Evolutionary conservation across 2,113 vertebrate genomes (phyloP), one percentile per base, ranked within the genome.

Genomic region (Gopherus flavomarginatus): DNA sequence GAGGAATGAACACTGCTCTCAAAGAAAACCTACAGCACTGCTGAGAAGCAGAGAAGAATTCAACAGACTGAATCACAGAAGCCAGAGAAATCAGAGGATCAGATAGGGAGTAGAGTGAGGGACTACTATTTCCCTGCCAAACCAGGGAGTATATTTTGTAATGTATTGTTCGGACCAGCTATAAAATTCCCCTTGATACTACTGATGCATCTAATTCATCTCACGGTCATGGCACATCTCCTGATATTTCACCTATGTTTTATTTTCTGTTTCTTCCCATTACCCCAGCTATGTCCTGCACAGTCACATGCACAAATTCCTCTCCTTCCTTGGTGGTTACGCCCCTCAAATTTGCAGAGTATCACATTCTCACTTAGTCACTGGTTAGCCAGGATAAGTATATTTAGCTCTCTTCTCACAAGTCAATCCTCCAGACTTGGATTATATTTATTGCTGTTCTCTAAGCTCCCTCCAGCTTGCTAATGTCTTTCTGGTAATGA

Each of bases 401-500:
- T 90, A 53, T 83, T 91, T 22, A 50, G 86, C 24, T 77, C 21
- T 89, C 89, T 94, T 82, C 85, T 87, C 27, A 21, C 87, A 26
- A 95, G 42, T 93, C 88, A 93, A 69, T 90, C 21, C 69, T 82
- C 31, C 49, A 69, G 22, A 81, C n/a, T 8, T 78, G 85, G 84
- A 29, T 49, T 92, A 87, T 87, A 12, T 47, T 44, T 27, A 80
- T 89, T 85, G 72, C 89, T 91, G 31, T 11, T 57, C 31, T 78
- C 87, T 87, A 72, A 83, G 87, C 62, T 85, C 75, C 81, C 44
- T 81, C 81, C 72, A 72, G 85, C 87, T 90, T 93, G 89, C 54
- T 87, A 88, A 17, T 42, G 69, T 88, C 42, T 84, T 87, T 53
- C 47, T 93, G 85, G 2, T 65, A 93, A 82, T 53, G 65, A 47